Evolutionary conservation across 2,888 invertebrate species (phyloP).

Genomic region (Cephus pulcher): DNA sequence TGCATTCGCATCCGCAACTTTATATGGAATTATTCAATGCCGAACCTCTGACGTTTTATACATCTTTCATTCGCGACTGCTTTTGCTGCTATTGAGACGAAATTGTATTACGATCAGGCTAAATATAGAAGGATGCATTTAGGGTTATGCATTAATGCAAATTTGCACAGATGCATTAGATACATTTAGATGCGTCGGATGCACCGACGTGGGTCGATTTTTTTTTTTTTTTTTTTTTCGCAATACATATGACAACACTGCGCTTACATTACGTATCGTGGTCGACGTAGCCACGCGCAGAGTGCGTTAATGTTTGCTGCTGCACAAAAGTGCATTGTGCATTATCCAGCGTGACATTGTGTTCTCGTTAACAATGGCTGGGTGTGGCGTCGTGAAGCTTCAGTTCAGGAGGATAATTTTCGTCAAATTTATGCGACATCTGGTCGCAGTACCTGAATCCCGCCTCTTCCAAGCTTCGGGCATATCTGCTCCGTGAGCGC

Average conservation of each 20-base stretch:
- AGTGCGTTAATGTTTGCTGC: slow-evolving; percentile 33
- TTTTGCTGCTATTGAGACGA: neutral
- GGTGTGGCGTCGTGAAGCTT: slow-evolving; percentile 36
- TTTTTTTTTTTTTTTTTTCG: neutral
- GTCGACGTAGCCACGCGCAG: slow-evolving; percentile 4
- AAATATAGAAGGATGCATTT: neutral
- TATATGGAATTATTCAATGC: neutral
- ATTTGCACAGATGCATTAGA: neutral
- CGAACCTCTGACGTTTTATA: neutral
- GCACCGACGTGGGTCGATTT: neutral
- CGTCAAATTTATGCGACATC: slow-evolving; percentile 16
- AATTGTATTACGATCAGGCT: neutral
- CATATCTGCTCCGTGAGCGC: neutral
- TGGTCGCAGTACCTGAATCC: neutral
- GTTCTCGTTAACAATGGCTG: slow-evolving; percentile 44
- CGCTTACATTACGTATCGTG: slow-evolving; percentile 32
- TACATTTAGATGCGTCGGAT: neutral
- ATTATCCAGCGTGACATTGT: slow-evolving; percentile 45
- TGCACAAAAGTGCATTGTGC: slow-evolving; percentile 41
- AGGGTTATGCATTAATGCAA: neutral
- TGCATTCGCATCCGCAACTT: neutral
- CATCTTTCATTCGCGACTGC: neutral
- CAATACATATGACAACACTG: neutral
- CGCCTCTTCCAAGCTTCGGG: neutral
- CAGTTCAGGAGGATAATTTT: slow-evolving; percentile 38